Base-by-base conservation (phyloP, 2,888 invertebrate species). In the Microplitis deprimator region DNA sequence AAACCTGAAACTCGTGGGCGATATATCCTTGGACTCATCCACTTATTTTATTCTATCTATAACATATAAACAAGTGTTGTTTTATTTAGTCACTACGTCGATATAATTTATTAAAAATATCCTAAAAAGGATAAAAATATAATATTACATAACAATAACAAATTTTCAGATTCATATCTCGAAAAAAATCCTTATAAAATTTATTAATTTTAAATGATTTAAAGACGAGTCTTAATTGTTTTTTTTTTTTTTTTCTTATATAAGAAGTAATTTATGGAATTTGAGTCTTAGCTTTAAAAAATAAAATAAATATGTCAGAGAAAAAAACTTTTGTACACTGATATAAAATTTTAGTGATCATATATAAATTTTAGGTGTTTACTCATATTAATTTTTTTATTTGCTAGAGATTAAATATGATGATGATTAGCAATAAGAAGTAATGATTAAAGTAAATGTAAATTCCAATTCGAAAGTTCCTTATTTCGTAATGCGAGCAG, bases 401-500 rank as follows among this genome's bases (percentile, higher is more conserved):
- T 50, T 50, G 50, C 50, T 10, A 50, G 50, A 50, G 50, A 50
- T 50, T 16, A 38, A 70, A 13, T 17, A 17, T 65, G 17, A 40
- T 61, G 59, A 64, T 20, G 8, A 64, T 17, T 64, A 41, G 20
- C 41, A 62, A 20, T 71, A 39, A 67, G 60, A 62, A 68, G 75
- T 73, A 72, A 76, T 75, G 75, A 77, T 80, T 68, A 77, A 79
- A 80, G 77, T 76, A 79, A 80, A 78, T 79, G 80, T 80, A 78
- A 81, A 82, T 81, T 82, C 77, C 79, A 77, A 81, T 81, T 82
- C 64, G 82, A 82, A 83, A 87, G 87, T 87, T 87, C 85, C 86
- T 84, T 81, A 86, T 87, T 86, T 87, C 87, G 83, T 84, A 87
- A 87, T 78, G 82, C 80, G 85, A 83, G 81, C 84, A 82, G 83